phyloP scores from a whole-genome alignment of 2,113 vertebrate species.

The Entelurus aequoreus region DNA sequence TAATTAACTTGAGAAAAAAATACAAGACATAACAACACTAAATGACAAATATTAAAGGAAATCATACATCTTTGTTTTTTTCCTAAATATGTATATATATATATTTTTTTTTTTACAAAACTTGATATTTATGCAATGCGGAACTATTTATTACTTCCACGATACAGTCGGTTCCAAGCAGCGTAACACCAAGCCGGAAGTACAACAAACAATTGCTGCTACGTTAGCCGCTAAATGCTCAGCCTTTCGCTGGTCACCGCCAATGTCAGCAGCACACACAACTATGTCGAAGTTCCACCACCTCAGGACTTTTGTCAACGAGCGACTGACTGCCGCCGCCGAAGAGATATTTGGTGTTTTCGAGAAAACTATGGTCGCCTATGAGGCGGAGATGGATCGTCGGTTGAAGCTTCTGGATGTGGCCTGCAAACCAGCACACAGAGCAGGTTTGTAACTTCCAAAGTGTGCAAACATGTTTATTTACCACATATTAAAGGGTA shows the following conservation, averaged over 20 bases:
- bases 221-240: background rate
- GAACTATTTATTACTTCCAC: background rate
- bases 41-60: too few relatives aligned
- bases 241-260: too few relatives aligned
- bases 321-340: slow-evolving; percentile 11
- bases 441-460: background rate
- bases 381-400: slow-evolving; percentile 6
- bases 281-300: background rate
- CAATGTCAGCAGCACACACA: background rate
- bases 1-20: too few relatives aligned
- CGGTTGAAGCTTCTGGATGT: slow-evolving; percentile 5
- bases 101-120: too few relatives aligned
- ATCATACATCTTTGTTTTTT: too few relatives aligned
- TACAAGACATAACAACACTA: too few relatives aligned
- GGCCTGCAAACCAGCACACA: background rate
- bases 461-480: background rate
- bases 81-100: too few relatives aligned
- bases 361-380: slow-evolving; percentile 6
- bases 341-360: slow-evolving; percentile 15
- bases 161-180: background rate
- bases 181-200: background rate
- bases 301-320: slow-evolving; percentile 2
- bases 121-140: background rate
- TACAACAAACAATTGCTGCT: background rate
- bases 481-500: background rate